Evolutionary conservation across 2,797 vertebrate species (phyloP), one percentile per base, ranked within the genome.

Genomic region (Alectoris magna): DNA sequence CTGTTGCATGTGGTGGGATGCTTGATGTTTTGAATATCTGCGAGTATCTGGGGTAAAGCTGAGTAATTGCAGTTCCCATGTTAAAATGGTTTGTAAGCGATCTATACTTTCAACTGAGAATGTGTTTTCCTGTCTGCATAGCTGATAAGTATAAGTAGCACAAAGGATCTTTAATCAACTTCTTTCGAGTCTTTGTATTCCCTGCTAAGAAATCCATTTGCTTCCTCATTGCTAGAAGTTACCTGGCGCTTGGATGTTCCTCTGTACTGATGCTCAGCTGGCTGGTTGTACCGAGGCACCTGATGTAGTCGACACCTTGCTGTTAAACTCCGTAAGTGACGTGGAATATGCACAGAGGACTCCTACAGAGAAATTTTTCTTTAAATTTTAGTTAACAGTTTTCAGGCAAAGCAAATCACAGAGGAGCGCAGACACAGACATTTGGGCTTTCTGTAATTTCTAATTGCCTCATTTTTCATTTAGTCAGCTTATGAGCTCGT

Each of bases 361-460:
- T 89, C 72, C 21, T 9, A n/a, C 0, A 22, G n/a, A 53, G 3
- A 78, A 63, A 78, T n/a, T 49, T 34, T 67, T 53, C 64, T 83
- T 90, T 60, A 62, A 76, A 90, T 62, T 73, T 56, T 31, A 81
- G 39, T 91, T 91, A 87, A 44, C 22, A 5, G 44, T 38, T 56
- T 84, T 15, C 77, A 71, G 64, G 68, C 6, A 5, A 79, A 88
- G 41, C 56, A 75, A 44, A 29, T 66, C 60, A n/a, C 64, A 60
- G 31, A 68, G 88, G 80, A 48, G 64, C 0, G 0, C 64, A 14
- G 13, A 43, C 5, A 16, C 38, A 70, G 71, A 36, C 74, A 27
- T 31, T 84, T 74, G 36, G 56, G 64, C 53, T 73, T 84, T 82
- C 74, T 19, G 5, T 90, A 87, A 73, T 90, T 93, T 91, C 94